Evolutionary conservation across 2,113 vertebrate species (phyloP).

Genomic region (Calyptommatus sinebrachiatus): DNA sequence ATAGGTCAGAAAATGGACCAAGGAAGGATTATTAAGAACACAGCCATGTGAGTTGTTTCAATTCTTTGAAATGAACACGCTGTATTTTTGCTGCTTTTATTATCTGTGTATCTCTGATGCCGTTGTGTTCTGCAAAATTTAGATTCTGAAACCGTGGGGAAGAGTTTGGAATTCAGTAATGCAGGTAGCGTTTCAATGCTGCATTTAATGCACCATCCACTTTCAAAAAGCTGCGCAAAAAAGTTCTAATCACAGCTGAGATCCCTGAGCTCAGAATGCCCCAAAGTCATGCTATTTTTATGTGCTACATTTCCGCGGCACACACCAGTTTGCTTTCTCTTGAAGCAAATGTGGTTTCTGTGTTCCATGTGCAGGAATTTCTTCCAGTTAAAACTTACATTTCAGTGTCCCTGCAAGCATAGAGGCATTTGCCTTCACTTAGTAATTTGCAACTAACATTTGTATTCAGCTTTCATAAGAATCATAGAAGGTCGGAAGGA

Average conservation of each 20-base stretch:
- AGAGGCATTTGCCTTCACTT: no score
- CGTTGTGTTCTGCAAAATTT: not conserved
- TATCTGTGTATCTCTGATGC: not conserved
- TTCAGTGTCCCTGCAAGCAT: no score
- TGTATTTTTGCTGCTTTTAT: not conserved
- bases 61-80: not conserved
- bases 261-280: not conserved
- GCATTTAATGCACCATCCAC: not conserved
- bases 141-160: not conserved
- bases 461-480: no score
- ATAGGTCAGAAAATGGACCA: conserved; percentile 99
- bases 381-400: no score
- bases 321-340: no score
- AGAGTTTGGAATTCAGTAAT: no score
- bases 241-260: not conserved
- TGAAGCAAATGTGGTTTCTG: not conserved
- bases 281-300: not conserved
- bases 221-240: not conserved
- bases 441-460: no score
- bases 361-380: no score
- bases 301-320: not conserved
- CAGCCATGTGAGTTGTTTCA: conserved; percentile 86
- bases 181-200: not conserved
- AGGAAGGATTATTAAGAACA: conserved; percentile 98
- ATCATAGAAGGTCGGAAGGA: no score